phyloP scores from a whole-genome alignment of 1,140 invertebrate species.

The Papilio polyxenes region DNA sequence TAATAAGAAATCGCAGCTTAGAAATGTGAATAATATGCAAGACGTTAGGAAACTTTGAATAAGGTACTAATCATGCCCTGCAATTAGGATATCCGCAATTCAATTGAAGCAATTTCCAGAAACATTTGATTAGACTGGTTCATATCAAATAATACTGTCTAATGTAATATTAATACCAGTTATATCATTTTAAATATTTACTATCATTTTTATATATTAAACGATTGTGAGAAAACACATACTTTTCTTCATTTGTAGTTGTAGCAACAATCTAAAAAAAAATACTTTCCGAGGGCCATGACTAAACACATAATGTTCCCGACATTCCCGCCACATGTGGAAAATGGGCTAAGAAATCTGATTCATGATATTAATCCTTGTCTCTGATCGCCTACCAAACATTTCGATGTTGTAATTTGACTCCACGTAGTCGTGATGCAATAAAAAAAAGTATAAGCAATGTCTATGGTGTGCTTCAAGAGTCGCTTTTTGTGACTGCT shows the following conservation, averaged over 20 bases:
- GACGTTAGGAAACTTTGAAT: background rate
- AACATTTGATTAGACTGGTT: background rate
- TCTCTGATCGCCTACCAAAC: slow-evolving; percentile 47
- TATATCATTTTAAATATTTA: too few species aligned
- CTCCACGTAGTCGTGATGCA: slow-evolving; percentile 60
- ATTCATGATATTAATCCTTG: background rate
- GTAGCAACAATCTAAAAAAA: too few species aligned
- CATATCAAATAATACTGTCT: background rate
- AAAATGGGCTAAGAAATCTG: background rate
- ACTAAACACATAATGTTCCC: background rate
- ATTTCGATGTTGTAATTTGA: slow-evolving; percentile 76
- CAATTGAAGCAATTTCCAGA: background rate
- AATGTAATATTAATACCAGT: background rate
- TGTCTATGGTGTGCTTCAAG: slow-evolving; percentile 61
- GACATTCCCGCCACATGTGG: background rate
- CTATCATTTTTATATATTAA: too few species aligned
- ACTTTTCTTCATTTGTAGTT: background rate
- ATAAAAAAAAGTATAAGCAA: slow-evolving; percentile 75
- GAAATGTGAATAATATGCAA: background rate
- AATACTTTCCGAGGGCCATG: background rate
- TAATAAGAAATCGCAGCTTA: too few species aligned
- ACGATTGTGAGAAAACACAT: background rate
- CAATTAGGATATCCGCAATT: background rate
- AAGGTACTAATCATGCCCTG: background rate
- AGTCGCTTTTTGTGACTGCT: slow-evolving; percentile 63